Percentiles rank a stretch among this genome's conserved stretches.
Evolutionary conservation across 2,113 vertebrate genomes (phyloP).

Genomic region (Excalfactoria chinensis): DNA sequence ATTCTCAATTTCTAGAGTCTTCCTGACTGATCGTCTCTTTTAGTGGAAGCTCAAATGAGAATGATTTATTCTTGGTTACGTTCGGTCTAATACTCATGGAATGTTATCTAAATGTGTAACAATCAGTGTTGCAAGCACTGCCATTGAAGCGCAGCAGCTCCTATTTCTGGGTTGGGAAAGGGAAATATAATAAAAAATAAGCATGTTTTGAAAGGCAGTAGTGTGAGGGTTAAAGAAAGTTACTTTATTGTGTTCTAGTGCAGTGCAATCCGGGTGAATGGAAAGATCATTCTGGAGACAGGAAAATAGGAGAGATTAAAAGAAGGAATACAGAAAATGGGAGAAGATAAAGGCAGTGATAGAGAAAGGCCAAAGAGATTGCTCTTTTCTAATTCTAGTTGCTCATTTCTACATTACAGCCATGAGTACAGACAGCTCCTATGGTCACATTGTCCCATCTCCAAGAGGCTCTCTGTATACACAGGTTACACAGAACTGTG

Average conservation of each 20-base stretch:
- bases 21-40: neutral
- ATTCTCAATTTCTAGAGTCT: neutral
- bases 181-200: neutral
- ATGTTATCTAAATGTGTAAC: neutral
- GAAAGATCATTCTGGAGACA: neutral
- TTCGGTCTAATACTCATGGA: neutral
- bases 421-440: neutral
- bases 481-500: neutral
- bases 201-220: neutral
- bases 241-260: neutral
- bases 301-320: neutral
- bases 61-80: neutral
- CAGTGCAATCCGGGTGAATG: neutral
- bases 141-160: neutral
- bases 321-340: neutral
- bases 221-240: neutral
- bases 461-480: neutral
- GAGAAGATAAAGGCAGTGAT: neutral
- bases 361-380: neutral
- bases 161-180: neutral
- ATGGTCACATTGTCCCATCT: accelerated
- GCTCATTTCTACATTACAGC: neutral
- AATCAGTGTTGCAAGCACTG: neutral
- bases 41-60: neutral
- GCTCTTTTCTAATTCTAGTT: neutral